Evolutionary conservation across 2,113 vertebrate genomes (phyloP).

Genomic region (Rostratula benghalensis): DNA sequence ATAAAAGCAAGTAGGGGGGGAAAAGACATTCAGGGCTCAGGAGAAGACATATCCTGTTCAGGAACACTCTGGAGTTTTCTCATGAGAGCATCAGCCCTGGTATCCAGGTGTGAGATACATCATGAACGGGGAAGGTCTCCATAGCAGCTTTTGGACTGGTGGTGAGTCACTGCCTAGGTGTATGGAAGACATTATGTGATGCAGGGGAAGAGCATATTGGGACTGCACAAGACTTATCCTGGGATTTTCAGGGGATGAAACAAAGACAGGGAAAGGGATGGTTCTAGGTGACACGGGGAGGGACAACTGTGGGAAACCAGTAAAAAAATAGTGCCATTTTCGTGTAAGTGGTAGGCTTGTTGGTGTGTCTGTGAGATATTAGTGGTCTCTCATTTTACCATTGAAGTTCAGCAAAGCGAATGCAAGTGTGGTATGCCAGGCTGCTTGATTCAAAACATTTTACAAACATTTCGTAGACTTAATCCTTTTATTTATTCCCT

Average conservation of each 20-base stretch:
- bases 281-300: background rate
- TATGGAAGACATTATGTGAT: background rate
- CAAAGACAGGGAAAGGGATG: background rate
- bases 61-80: too few relatives aligned
- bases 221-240: background rate
- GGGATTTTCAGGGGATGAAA: background rate
- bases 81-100: background rate
- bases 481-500: background rate
- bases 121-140: background rate
- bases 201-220: background rate
- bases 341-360: background rate
- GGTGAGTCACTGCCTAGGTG: background rate
- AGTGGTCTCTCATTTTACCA: background rate
- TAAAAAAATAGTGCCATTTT: background rate
- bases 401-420: background rate
- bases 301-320: background rate
- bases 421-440: background rate
- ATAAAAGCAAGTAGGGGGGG: background rate
- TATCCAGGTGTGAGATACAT: background rate
- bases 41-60: background rate
- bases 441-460: background rate
- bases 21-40: background rate
- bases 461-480: conserved; percentile 17
- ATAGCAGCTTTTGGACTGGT: background rate
- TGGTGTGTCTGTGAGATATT: background rate